phyloP scores from a whole-genome alignment of 2,113 vertebrate genomes.

The Mormyrus iriodes region DNA sequence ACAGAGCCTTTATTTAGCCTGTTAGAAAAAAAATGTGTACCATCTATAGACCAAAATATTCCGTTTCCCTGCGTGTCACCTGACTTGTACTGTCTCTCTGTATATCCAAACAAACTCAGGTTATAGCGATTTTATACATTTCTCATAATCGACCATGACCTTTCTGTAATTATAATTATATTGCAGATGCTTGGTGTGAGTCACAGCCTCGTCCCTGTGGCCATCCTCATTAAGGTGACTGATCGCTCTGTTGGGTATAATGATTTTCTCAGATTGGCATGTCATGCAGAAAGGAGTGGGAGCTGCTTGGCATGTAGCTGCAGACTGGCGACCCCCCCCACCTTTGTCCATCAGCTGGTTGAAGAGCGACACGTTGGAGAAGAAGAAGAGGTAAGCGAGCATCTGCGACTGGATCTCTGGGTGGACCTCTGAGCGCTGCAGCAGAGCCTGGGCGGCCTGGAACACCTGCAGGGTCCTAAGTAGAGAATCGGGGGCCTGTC shows the following conservation, averaged over 20 bases:
- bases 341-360: conserved; percentile 94
- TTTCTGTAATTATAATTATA: background rate
- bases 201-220: background rate
- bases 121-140: background rate
- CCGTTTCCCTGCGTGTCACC: background rate
- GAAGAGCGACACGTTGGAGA: conserved; percentile 86
- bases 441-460: conserved; percentile 73
- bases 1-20: background rate
- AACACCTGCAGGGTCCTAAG: conserved; percentile 74
- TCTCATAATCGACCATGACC: background rate
- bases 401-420: conserved; percentile 84
- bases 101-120: background rate
- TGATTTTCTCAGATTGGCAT: background rate
- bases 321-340: conserved; percentile 34
- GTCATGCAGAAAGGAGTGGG: background rate
- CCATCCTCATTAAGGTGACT: background rate
- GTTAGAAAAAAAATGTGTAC: background rate
- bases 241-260: background rate
- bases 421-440: conserved; percentile 76
- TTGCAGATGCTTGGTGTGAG: background rate
- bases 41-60: background rate
- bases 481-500: conserved; percentile 71
- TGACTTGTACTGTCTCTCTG: background rate
- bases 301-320: background rate
- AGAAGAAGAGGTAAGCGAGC: conserved; percentile 93